These are phyloP conservation scores for Uropsilus gracilis DNA, from an alignment of 2,113 vertebrate genomes.

Conservation along the genomic window DNA sequence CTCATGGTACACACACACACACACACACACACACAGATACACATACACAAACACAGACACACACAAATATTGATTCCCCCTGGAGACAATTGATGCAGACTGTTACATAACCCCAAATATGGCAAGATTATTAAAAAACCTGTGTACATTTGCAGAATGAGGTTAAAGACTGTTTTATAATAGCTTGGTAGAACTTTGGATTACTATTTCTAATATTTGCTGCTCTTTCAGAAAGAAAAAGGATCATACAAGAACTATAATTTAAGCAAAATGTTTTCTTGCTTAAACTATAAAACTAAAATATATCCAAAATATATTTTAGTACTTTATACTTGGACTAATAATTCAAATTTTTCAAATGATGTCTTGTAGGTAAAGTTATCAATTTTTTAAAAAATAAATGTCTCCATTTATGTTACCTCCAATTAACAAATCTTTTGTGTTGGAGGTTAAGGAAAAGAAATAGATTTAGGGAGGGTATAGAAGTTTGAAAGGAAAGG, in stretches of 20 bases:
- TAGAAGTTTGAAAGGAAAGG: neutral
- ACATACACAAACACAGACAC: neutral
- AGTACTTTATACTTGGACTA: conserved; percentile 23
- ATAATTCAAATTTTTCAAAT: conserved; percentile 25
- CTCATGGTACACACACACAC: neutral
- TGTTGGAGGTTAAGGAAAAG: neutral
- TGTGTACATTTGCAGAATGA: neutral
- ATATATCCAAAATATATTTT: neutral
- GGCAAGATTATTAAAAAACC: neutral
- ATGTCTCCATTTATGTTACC: neutral
- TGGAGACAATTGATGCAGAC: neutral
- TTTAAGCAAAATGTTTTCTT: conserved; percentile 25
- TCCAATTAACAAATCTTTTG: neutral
- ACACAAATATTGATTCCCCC: neutral
- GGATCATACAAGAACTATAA: neutral
- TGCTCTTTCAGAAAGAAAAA: conserved; percentile 37
- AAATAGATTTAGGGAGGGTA: neutral
- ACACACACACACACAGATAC: neutral
- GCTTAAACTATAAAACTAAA: neutral
- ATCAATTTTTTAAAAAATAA: neutral
- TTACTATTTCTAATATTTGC: neutral
- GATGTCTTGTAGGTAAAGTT: neutral
- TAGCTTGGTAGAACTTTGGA: neutral
- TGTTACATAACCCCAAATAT: neutral
- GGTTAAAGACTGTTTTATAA: neutral